These are phyloP conservation scores for Xylocampa areola DNA, from an alignment of 2,888 invertebrate species.

Conservation along the genomic window DNA sequence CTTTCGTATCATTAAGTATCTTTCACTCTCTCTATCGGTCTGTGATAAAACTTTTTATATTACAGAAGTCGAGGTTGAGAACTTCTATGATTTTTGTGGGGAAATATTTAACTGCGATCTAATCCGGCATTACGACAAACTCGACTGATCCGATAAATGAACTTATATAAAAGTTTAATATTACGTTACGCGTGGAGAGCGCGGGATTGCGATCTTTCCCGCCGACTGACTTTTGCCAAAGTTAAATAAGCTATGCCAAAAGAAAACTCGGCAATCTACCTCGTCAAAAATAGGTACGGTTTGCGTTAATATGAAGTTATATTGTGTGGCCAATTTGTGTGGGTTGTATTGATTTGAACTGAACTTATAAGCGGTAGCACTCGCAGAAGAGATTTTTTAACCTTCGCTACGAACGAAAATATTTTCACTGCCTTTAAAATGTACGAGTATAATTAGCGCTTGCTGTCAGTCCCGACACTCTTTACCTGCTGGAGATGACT, in stretches of 20 bases:
- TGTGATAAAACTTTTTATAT: conserved; percentile 40
- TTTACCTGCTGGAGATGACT: too few relatives aligned
- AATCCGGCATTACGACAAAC: conserved; percentile 55
- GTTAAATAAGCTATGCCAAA: conserved; percentile 72
- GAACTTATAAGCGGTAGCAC: neutral
- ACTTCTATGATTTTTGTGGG: conserved; percentile 41
- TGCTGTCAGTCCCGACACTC: too few relatives aligned
- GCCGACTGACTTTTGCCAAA: conserved; percentile 66
- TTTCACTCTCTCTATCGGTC: neutral
- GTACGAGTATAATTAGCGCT: too few relatives aligned
- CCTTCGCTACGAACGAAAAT: too few relatives aligned
- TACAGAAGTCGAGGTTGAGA: conserved; percentile 24
- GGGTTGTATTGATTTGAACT: neutral
- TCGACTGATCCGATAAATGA: conserved; percentile 64
- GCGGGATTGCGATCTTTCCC: conserved; percentile 67
- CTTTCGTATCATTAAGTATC: neutral
- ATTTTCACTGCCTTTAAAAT: too few relatives aligned
- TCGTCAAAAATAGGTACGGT: conserved; percentile 43
- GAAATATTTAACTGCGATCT: conserved; percentile 48
- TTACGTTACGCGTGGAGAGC: conserved; percentile 59
- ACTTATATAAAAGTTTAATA: conserved; percentile 64
- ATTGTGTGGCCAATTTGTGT: conserved; percentile 20
- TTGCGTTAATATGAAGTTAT: conserved; percentile 13
- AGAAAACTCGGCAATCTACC: conserved; percentile 66
- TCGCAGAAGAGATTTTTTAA: too few relatives aligned